Evolutionary conservation across 2,888 invertebrate species (phyloP).

Genomic region (Xanthorhoe designata): DNA sequence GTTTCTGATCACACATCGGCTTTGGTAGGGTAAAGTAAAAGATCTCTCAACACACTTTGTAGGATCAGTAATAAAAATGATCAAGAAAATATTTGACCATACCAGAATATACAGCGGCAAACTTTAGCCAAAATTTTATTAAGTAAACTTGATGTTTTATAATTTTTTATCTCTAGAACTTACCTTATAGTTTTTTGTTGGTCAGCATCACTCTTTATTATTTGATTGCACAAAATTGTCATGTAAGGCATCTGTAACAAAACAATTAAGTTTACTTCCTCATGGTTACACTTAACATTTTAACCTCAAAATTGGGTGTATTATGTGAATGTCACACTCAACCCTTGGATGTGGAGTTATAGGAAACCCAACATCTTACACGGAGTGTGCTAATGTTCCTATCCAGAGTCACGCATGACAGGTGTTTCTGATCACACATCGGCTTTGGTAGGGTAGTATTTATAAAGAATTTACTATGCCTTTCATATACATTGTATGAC

Average conservation of each 20-base stretch:
- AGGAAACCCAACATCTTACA: slow-evolving; percentile 70
- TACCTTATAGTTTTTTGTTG: slow-evolving; percentile 9
- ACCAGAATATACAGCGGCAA: neutral
- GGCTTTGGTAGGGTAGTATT: slow-evolving; percentile 80
- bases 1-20: slow-evolving; percentile 73
- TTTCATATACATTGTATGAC: too few species aligned
- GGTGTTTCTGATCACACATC: slow-evolving; percentile 67
- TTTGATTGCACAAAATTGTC: neutral
- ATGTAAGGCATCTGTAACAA: slow-evolving; percentile 12
- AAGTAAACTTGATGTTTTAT: too few species aligned
- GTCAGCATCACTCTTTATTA: neutral
- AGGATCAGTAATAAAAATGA: too few species aligned
- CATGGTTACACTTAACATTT: neutral
- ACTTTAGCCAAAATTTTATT: too few species aligned
- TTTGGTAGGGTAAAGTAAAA: slow-evolving; percentile 74
- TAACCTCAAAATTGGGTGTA: slow-evolving; percentile 2
- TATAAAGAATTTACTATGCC: neutral
- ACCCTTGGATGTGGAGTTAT: slow-evolving; percentile 74
- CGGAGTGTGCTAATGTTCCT: slow-evolving; percentile 81
- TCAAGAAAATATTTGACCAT: too few species aligned
- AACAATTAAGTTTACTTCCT: neutral
- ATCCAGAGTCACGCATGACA: slow-evolving; percentile 79
- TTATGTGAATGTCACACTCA: slow-evolving; percentile 67
- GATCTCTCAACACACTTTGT: too few species aligned
- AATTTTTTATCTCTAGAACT: too few species aligned